phyloP scores from a whole-genome alignment of 1,140 invertebrate species.

The Leucophenga varia region DNA sequence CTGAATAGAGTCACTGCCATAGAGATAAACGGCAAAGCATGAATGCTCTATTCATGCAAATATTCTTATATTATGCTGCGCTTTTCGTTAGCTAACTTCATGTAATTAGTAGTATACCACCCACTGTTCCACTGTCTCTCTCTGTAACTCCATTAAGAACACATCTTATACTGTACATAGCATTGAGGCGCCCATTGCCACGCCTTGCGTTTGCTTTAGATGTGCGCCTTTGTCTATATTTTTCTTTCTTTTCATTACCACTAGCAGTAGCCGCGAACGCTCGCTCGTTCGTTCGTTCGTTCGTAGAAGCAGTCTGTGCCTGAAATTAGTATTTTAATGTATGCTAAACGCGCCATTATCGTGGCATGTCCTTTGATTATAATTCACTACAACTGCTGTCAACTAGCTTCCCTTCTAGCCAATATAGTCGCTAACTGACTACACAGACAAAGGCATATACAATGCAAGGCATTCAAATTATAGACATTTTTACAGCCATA shows the following conservation, averaged over 20 bases:
- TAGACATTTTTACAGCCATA: slow-evolving; percentile 19
- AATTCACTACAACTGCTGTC: slow-evolving; percentile 27
- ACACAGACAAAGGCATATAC: not conserved
- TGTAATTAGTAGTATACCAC: slow-evolving; percentile 54
- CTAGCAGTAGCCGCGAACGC: too few relatives aligned
- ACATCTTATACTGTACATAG: slow-evolving; percentile 32
- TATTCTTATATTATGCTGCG: slow-evolving; percentile 16
- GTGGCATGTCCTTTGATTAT: slow-evolving; percentile 32
- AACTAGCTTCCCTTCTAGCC: slow-evolving; percentile 14
- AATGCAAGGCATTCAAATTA: slow-evolving; percentile 20
- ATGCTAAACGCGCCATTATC: slow-evolving; percentile 51
- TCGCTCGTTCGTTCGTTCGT: too few relatives aligned
- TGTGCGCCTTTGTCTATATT: too few relatives aligned
- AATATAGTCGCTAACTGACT: not conserved
- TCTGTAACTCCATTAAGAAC: slow-evolving; percentile 42
- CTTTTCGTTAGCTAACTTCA: slow-evolving; percentile 46
- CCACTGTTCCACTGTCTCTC: slow-evolving; percentile 12
- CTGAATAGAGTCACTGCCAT: not conserved
- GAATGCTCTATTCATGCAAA: too few relatives aligned
- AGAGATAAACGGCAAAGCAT: too few relatives aligned
- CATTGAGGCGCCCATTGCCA: not conserved
- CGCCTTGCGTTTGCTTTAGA: too few relatives aligned
- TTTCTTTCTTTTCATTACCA: too few relatives aligned
- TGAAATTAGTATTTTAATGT: slow-evolving; percentile 53
- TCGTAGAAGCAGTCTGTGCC: too few relatives aligned